Conservation (phyloP, 2,888 invertebrate species). For the Protula sp. region DNA sequence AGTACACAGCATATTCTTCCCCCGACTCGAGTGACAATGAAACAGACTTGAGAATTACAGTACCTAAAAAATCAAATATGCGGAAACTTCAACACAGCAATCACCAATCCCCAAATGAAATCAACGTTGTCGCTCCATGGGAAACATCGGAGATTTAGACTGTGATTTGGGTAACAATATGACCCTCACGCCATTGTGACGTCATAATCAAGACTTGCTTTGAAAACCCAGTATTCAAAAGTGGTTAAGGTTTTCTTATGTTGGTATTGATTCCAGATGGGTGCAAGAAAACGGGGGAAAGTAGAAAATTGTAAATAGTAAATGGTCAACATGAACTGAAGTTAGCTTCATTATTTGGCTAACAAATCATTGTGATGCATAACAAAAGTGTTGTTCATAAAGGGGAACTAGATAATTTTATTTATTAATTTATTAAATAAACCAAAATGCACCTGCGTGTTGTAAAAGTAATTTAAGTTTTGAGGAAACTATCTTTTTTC, state of each 20-base stretch:
- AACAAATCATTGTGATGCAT: neutral
- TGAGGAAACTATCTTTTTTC: no score
- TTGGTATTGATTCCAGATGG: no score
- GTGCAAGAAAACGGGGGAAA: no score
- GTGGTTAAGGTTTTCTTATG: no score
- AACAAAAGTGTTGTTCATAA: neutral
- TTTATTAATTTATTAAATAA: neutral
- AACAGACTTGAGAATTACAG: neutral
- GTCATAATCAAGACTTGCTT: no score
- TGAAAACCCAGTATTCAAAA: no score
- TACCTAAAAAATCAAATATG: neutral
- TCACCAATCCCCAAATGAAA: neutral
- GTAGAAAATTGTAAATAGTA: no score
- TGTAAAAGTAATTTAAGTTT: no score
- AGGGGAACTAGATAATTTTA: neutral
- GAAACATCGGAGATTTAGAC: neutral
- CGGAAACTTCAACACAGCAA: neutral
- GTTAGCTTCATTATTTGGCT: no score
- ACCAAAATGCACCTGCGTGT: neutral
- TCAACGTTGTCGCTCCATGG: conserved; percentile 1
- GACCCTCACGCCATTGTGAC: no score
- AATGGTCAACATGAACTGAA: no score
- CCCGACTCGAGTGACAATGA: neutral
- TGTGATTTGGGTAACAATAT: neutral
- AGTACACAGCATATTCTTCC: neutral